A percentile compares a stretch with the other conserved stretches of the same genome.
phyloP scores from a whole-genome alignment of 2,113 vertebrate species.

The Lampris megalopsis region DNA sequence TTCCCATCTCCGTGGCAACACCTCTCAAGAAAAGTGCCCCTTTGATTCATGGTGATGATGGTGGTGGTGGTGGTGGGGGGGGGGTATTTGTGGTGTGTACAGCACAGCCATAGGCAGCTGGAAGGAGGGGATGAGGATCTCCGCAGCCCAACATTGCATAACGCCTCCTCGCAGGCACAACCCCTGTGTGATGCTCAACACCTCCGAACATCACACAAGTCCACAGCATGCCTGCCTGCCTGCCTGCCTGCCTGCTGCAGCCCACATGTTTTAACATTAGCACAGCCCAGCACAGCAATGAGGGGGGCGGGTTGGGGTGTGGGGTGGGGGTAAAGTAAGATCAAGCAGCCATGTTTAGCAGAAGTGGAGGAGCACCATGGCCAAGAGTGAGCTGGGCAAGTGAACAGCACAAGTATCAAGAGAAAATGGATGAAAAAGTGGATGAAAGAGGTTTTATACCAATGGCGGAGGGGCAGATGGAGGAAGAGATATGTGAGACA shows the following conservation, averaged over 20 bases:
- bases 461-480: slow-evolving; percentile 24
- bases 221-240: slow-evolving; percentile 43
- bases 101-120: slow-evolving; percentile 42
- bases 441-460: slow-evolving; percentile 30
- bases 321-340: slow-evolving; percentile 42
- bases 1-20: slow-evolving; percentile 60
- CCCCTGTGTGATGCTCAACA: slow-evolving; percentile 60
- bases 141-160: slow-evolving; percentile 70
- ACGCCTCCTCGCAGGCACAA: slow-evolving; percentile 65
- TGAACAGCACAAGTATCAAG: slow-evolving; percentile 20
- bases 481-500: slow-evolving; percentile 52
- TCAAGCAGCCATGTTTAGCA: slow-evolving; percentile 49
- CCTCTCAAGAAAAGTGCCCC: slow-evolving; percentile 55
- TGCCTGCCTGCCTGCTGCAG: slow-evolving; percentile 61
- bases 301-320: neutral
- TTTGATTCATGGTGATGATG: slow-evolving; percentile 56
- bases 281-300: slow-evolving; percentile 34
- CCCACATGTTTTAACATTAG: slow-evolving; percentile 60
- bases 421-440: slow-evolving; percentile 55
- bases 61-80: slow-evolving; percentile 19
- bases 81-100: too few species aligned
- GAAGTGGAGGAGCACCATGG: slow-evolving; percentile 53
- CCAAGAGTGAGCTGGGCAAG: slow-evolving; percentile 50
- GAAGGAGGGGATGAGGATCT: slow-evolving; percentile 47
- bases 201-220: slow-evolving; percentile 69